A percentile compares a stretch with the other conserved stretches of the same genome.
Evolutionary conservation across 1,140 invertebrate species (phyloP).

Genomic region (Brachionus paranguensis): DNA sequence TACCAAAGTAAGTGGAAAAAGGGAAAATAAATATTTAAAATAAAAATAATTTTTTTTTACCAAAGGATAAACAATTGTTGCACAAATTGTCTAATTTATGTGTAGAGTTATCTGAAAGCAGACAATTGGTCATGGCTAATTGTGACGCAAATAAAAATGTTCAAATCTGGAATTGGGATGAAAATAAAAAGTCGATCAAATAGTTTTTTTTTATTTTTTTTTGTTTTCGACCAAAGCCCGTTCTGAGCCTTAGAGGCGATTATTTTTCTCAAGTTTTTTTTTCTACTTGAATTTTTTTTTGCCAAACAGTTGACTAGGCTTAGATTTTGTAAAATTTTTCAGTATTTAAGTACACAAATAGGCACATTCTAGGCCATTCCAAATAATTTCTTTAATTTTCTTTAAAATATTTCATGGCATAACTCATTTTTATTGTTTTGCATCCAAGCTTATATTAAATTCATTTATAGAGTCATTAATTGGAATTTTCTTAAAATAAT

Average conservation of each 20-base stretch:
- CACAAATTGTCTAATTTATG: slow-evolving; percentile 22
- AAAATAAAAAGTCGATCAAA: not conserved
- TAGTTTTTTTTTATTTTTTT: not conserved
- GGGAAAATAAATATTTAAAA: not conserved
- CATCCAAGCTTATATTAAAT: not conserved
- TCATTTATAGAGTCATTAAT: not conserved
- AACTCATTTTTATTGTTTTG: not conserved
- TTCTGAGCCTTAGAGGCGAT: not conserved
- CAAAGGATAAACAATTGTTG: slow-evolving; percentile 27
- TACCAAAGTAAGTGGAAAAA: not conserved
- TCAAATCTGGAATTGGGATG: slow-evolving; percentile 38
- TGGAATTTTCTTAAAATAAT: not conserved
- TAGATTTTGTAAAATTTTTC: not conserved
- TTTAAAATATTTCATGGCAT: not conserved
- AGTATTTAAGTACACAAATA: not conserved
- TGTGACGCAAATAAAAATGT: not conserved
- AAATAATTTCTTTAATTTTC: not conserved
- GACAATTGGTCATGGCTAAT: slow-evolving; percentile 13
- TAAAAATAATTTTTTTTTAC: not conserved
- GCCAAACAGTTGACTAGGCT: not conserved
- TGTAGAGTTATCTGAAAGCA: not conserved
- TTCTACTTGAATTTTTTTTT: not conserved
- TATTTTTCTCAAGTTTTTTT: not conserved
- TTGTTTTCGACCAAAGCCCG: not conserved
- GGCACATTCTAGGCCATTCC: not conserved